These are phyloP conservation scores for Regulus satrapa DNA, from an alignment of 2,113 vertebrate species.

Conservation along the genomic window DNA sequence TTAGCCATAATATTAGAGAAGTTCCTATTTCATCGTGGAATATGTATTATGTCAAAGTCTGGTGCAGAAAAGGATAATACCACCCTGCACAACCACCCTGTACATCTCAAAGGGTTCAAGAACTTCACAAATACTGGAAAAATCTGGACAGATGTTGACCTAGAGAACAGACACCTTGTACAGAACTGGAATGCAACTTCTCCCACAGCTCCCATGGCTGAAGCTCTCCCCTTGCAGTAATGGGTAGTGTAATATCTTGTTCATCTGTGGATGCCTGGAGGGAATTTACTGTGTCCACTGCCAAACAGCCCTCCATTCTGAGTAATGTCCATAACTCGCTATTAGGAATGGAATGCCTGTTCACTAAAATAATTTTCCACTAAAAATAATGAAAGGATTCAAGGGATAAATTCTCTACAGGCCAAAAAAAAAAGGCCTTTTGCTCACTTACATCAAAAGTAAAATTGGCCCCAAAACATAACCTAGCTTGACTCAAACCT, in stretches of 20 bases:
- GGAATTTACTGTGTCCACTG: not conserved
- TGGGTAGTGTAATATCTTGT: not conserved
- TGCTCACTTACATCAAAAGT: not conserved
- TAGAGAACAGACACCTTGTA: not conserved
- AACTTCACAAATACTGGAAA: not conserved
- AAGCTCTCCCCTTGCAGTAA: constrained; percentile 3
- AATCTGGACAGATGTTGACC: not conserved
- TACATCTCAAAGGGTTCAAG: not conserved
- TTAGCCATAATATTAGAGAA: not conserved
- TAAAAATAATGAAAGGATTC: constrained; percentile 45
- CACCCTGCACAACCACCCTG: not conserved
- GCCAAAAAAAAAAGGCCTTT: not conserved
- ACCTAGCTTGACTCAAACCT: not conserved
- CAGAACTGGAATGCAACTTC: not conserved
- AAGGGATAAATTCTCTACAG: not conserved
- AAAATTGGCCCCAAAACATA: not conserved
- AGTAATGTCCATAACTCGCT: constrained; percentile 42
- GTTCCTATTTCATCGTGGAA: not conserved
- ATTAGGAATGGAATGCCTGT: constrained; percentile 55
- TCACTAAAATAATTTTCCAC: constrained; percentile 40
- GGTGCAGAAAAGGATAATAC: not conserved
- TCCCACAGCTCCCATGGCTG: not conserved
- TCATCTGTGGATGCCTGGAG: not conserved
- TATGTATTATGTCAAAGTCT: not conserved
- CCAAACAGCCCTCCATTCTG: constrained; percentile 14